Percentiles rank a stretch among this genome's conserved stretches.
These are phyloP conservation scores for Heliangelus exortis DNA, from an alignment of 2,797 vertebrate genomes.

Conservation along the genomic window DNA sequence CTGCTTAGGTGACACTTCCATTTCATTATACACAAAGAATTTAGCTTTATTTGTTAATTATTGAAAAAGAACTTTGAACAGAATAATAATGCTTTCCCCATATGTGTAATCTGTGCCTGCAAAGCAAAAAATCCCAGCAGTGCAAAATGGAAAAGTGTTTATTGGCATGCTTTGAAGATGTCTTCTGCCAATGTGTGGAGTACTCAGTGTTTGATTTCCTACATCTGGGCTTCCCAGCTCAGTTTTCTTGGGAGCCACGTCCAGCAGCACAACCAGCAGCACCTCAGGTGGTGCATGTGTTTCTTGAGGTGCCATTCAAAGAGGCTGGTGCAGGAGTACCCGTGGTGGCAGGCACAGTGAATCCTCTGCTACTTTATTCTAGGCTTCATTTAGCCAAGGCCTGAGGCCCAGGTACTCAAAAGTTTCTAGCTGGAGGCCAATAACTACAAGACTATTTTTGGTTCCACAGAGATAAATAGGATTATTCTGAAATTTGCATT, in stretches of 20 bases:
- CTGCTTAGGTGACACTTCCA: neutral
- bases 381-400: neutral
- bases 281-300: accelerated
- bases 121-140: neutral
- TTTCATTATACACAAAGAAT: neutral
- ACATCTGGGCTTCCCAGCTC: neutral
- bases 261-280: neutral
- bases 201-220: neutral
- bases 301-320: neutral
- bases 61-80: constrained; percentile 6
- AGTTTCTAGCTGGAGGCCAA: neutral
- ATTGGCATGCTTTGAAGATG: neutral
- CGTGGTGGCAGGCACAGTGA: accelerated
- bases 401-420: neutral
- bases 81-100: neutral
- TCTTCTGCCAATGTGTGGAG: neutral
- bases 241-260: neutral
- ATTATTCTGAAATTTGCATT: neutral
- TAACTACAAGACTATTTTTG: neutral
- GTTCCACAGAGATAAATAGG: neutral
- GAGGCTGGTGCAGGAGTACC: neutral
- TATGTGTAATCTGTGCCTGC: neutral
- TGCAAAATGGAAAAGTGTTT: neutral
- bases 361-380: neutral
- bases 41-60: constrained; percentile 28